phyloP scores from a whole-genome alignment of 2,888 invertebrate species.

The Nowickia ferox region DNA sequence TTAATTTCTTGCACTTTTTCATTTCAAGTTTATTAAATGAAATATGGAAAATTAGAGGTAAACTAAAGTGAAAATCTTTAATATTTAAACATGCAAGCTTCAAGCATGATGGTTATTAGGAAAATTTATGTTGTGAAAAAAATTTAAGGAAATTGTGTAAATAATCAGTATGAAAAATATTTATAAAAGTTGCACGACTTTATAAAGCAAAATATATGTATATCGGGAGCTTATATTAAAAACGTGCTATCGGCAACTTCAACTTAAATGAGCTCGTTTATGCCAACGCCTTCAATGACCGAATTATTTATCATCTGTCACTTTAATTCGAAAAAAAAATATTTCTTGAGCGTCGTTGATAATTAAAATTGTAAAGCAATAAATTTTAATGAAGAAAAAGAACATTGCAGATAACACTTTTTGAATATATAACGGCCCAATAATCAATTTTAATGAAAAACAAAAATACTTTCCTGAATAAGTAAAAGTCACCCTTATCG shows the following conservation, averaged over 20 bases:
- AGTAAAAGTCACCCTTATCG: too few species aligned
- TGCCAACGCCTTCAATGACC: too few species aligned
- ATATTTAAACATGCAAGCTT: constrained; percentile 33
- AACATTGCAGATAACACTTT: too few species aligned
- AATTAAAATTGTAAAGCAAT: too few species aligned
- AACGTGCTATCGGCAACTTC: not conserved
- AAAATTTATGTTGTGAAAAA: constrained; percentile 55
- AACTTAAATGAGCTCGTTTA: not conserved
- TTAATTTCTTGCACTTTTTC: constrained; percentile 69
- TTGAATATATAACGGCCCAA: too few species aligned
- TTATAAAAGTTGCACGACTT: not conserved
- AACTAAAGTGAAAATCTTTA: constrained; percentile 50
- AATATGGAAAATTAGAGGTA: constrained; percentile 58
- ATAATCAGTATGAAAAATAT: constrained; percentile 2
- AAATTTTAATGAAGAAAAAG: too few species aligned
- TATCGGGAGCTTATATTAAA: too few species aligned
- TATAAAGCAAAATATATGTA: not conserved
- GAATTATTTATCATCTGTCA: too few species aligned
- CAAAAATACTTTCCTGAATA: too few species aligned
- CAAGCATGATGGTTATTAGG: constrained; percentile 46
- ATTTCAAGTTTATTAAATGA: constrained; percentile 69
- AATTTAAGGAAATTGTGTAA: constrained; percentile 21
- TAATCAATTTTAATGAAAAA: too few species aligned
- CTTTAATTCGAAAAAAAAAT: too few species aligned
- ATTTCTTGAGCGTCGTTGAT: too few species aligned